phyloP scores from a whole-genome alignment of 2,113 vertebrate genomes.

The Glaucidium brasilianum region DNA sequence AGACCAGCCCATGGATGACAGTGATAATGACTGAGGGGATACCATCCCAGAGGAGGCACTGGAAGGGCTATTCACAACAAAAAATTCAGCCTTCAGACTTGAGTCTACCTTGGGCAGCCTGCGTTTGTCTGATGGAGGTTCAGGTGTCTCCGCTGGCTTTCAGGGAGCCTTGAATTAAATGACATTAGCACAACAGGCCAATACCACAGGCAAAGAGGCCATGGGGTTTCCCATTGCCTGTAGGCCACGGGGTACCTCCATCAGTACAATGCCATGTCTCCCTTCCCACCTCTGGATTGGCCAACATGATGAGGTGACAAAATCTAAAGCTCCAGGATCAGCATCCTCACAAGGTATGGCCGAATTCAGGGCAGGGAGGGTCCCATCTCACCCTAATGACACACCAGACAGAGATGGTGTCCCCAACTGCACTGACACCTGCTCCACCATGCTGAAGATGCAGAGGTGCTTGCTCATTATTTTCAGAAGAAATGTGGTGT shows the following conservation, averaged over 20 bases:
- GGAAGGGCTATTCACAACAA: background rate
- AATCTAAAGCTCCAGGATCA: background rate
- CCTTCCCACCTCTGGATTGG: background rate
- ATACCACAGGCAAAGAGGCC: background rate
- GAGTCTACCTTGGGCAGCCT: rapidly evolving
- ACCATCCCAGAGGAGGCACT: background rate
- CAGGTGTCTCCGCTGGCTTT: background rate
- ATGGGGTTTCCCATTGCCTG: background rate
- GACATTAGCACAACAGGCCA: background rate
- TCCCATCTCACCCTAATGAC: background rate
- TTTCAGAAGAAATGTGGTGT: background rate
- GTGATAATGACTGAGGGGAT: background rate
- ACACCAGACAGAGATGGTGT: background rate
- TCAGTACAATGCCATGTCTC: background rate
- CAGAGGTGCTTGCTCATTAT: background rate
- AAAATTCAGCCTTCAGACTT: background rate
- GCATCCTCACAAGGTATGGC: background rate
- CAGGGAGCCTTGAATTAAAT: background rate
- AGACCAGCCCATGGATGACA: background rate
- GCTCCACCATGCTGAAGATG: background rate
- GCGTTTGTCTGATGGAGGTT: background rate
- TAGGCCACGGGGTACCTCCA: background rate
- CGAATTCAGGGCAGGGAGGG: background rate
- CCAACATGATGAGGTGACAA: background rate
- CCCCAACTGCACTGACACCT: background rate